Conservation (phyloP, 2,888 invertebrate species). For the Oscheius sp. region DNA sequence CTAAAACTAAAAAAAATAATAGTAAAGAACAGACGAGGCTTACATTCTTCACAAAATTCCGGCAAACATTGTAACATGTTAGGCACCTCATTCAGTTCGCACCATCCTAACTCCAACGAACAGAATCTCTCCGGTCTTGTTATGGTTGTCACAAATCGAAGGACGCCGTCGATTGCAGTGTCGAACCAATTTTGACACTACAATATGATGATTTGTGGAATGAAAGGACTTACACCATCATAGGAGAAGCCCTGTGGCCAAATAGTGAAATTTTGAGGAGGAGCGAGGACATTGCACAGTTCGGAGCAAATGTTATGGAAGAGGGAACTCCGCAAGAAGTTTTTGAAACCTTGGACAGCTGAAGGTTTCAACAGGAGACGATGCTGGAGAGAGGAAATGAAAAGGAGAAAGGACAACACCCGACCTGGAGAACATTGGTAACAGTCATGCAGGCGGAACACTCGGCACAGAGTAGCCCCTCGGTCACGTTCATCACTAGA, state of each 20-base stretch:
- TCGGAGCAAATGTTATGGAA: conserved; percentile 57
- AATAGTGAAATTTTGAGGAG: conserved; percentile 18
- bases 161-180: conserved; percentile 39
- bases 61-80: conserved; percentile 58
- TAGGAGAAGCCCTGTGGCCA: conserved; percentile 48
- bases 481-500: conserved; percentile 48
- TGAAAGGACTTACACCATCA: conserved; percentile 36
- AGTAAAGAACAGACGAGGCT: conserved; percentile 10
- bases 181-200: conserved; percentile 50
- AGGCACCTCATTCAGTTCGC: conserved; percentile 58
- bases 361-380: conserved; percentile 42
- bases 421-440: conserved; percentile 50
- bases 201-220: not conserved
- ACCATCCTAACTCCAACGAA: conserved; percentile 56
- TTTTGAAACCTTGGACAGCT: conserved; percentile 36
- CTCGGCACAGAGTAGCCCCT: conserved; percentile 47
- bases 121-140: conserved; percentile 53
- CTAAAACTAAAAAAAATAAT: conserved; percentile 43
- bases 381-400: conserved; percentile 32
- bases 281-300: conserved; percentile 41
- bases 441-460: conserved; percentile 57
- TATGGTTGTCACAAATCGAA: conserved; percentile 43
- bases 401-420: not conserved
- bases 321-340: conserved; percentile 44
- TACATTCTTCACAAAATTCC: conserved; percentile 57